Conservation (phyloP, 64 coral and sea anemone species). For the Cladopsammia gracilis region DNA sequence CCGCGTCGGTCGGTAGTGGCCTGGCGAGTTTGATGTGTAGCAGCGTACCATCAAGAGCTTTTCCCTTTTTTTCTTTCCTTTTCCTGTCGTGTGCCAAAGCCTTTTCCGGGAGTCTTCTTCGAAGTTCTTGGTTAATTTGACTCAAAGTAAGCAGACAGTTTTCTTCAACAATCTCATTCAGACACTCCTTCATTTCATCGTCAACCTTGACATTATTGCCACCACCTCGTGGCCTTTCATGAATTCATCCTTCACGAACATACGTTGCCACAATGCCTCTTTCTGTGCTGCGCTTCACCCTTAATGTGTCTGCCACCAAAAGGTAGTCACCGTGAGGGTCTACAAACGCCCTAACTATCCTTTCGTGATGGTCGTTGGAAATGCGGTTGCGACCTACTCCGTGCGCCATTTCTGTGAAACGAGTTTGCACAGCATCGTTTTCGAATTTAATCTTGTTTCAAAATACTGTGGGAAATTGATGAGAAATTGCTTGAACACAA, state of each 20-base stretch:
- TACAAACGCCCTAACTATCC: constrained; percentile 54
- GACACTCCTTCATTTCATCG: constrained; percentile 58
- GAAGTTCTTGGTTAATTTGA: constrained; percentile 50
- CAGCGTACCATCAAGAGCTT: constrained; percentile 29
- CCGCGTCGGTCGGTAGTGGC: constrained; percentile 37
- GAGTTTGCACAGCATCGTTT: background rate
- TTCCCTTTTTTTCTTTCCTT: too few relatives aligned
- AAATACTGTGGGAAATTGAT: constrained; percentile 1
- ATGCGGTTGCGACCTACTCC: constrained; percentile 36
- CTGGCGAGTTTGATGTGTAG: constrained; percentile 29
- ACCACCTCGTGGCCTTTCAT: constrained; percentile 26
- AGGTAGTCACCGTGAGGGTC: constrained; percentile 58
- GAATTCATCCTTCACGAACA: constrained; percentile 21
- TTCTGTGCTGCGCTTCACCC: constrained; percentile 17
- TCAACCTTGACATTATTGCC: constrained; percentile 39
- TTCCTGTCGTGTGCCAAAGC: constrained; percentile 7
- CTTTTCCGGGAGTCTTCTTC: constrained; percentile 31
- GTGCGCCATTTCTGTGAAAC: background rate
- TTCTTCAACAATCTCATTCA: constrained; percentile 58
- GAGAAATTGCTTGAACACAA: background rate
- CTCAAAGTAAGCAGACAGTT: constrained; percentile 44
- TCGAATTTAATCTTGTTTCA: background rate
- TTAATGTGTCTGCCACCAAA: constrained; percentile 40
- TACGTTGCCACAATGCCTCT: constrained; percentile 62
- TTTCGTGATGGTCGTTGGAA: constrained; percentile 47